These are phyloP conservation scores for zebrafish (Danio rerio) DNA, from an alignment of 2,113 vertebrate species.

Conservation along the genomic window GRCz12tu NC_133185.1:33168001-33168500, in stretches of 20 bases:
- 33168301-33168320: background rate
- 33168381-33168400: background rate
- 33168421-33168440: background rate
- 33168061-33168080: conserved; percentile 28
- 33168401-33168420: background rate
- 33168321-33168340: too few relatives aligned
- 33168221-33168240: too few relatives aligned
- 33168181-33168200: background rate
- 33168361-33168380: background rate
- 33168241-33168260: background rate
- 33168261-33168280: background rate
- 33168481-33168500: background rate
- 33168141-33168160: conserved; percentile 20
- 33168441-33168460: background rate
- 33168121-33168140: conserved; percentile 29
- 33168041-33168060: conserved; percentile 20
- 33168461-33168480: background rate
- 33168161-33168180: conserved; percentile 30
- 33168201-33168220: too few relatives aligned
- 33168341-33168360: too few relatives aligned
- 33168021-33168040: conserved; percentile 14
- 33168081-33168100: conserved; percentile 20
- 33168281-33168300: background rate
- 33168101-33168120: conserved; percentile 41
- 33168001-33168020: background rate